Conservation (phyloP, 92 coral and sea anemone species). For the Parazoanthus swiftii region DNA sequence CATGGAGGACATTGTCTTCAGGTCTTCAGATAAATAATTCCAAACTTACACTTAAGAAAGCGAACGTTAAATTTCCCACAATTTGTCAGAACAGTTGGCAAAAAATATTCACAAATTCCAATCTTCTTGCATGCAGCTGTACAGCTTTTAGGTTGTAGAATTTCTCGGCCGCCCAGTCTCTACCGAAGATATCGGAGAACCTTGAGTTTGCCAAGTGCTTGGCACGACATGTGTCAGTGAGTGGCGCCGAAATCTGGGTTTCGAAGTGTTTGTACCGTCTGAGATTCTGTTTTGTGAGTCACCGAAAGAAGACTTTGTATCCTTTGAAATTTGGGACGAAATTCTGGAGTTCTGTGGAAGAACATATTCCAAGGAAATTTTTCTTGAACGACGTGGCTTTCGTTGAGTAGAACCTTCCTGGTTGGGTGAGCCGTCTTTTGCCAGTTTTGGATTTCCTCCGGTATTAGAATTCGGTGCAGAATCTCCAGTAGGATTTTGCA, state of each 20-base stretch:
- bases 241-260: neutral
- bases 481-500: neutral
- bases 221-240: neutral
- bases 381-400: neutral
- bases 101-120: too few relatives aligned
- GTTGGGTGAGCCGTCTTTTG: neutral
- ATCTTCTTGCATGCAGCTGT: neutral
- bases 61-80: too few relatives aligned
- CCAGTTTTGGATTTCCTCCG: neutral
- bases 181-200: neutral
- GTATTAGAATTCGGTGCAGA: neutral
- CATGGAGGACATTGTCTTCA: too few relatives aligned
- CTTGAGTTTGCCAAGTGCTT: neutral
- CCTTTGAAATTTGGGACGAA: neutral
- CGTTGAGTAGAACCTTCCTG: neutral
- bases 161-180: neutral
- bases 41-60: too few relatives aligned
- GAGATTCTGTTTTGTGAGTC: neutral
- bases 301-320: neutral
- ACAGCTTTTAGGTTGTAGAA: neutral
- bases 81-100: too few relatives aligned
- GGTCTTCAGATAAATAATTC: too few relatives aligned
- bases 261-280: neutral
- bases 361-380: neutral
- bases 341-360: neutral